Evolutionary conservation across 2,797 vertebrate genomes (phyloP), one percentile per base, ranked within the genome.

Genomic region (Phrynocephalus vlangalii): DNA sequence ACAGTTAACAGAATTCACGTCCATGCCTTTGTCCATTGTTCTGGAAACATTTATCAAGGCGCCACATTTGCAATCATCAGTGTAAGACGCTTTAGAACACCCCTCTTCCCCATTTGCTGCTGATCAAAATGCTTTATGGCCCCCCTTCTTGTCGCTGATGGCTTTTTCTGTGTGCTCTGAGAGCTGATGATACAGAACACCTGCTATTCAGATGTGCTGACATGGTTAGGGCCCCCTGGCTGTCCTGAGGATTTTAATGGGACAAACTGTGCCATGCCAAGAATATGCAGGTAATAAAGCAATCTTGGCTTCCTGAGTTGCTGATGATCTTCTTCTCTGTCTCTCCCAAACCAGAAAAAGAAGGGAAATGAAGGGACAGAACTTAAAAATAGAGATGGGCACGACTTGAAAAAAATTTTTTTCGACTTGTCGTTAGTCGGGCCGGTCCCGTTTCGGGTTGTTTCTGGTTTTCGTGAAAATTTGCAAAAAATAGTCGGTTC

Each of bases 11-110:
- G 26, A 78, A 85, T 87, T 85, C 66, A 26, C 38, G 38, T 5
- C 15, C 38, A 11, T 38, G 52, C 56, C 79, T 82, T 52, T 78
- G 82, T 71, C 89, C 72, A 56, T 82, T 87, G 84, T 82, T 48
- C 72, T 78, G 72, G 33, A 78, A 85, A 78, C 86, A 20, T 90
- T 87, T 82, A 66, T 87, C 89, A 82, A 71, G 38, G 44, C 33
- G 16, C 75, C 67, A 13, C 50, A 72, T 72, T 87, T 67, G 52
- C n/a, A 5, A 24, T 82, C 73, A 85, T 76, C 86, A 63, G 48
- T 38, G 70, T 24, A 30, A 77, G 66, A 33, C 10, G 60, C 87
- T 84, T 90, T 82, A 90, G 28, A 88, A 81, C 83, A 56, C 87
- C 83, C 83, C 30, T n/a, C 78, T 26, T 63, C 72, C 82, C 24